A percentile compares a stretch with the other conserved stretches of the same genome.
Evolutionary conservation across 35 echinoderm and acorn worm genomes (phyloP).

Genomic region (Ophiothrix spiculata): DNA sequence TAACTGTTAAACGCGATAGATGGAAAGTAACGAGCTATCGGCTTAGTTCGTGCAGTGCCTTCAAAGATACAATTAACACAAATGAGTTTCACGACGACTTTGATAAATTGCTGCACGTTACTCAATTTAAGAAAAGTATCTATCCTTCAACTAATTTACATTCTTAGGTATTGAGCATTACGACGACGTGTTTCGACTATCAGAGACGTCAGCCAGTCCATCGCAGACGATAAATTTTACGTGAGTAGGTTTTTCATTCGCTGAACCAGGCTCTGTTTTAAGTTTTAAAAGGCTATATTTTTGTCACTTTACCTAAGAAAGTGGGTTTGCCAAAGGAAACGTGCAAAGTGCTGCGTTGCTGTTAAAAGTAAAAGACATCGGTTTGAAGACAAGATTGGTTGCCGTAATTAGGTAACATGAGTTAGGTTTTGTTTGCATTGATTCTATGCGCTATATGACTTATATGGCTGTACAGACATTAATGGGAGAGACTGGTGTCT

Average conservation of each 20-base stretch:
- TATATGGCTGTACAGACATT: no score
- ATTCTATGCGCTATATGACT: no score
- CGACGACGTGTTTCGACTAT: not conserved
- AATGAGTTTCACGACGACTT: slow-evolving; percentile 5
- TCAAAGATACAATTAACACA: not conserved
- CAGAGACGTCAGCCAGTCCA: not conserved
- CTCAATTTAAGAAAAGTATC: slow-evolving; percentile 2
- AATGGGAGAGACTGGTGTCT: no score
- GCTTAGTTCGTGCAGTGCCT: not conserved
- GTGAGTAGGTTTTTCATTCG: not conserved
- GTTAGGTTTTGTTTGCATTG: no score
- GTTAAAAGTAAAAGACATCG: slow-evolving; percentile 1
- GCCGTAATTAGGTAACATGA: no score
- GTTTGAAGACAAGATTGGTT: no score
- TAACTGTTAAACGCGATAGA: not conserved
- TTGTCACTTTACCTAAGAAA: not conserved
- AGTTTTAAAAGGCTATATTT: slow-evolving; percentile 5
- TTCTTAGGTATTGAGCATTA: not conserved
- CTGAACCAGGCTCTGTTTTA: not conserved
- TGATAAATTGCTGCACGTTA: slow-evolving; percentile 2
- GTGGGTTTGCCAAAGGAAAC: not conserved
- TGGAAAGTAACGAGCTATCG: not conserved
- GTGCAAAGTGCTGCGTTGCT: not conserved
- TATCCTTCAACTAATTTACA: not conserved
- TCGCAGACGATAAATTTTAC: not conserved